Evolutionary conservation across 2,797 vertebrate genomes (phyloP).

Genomic region (Tragopan temminckii): DNA sequence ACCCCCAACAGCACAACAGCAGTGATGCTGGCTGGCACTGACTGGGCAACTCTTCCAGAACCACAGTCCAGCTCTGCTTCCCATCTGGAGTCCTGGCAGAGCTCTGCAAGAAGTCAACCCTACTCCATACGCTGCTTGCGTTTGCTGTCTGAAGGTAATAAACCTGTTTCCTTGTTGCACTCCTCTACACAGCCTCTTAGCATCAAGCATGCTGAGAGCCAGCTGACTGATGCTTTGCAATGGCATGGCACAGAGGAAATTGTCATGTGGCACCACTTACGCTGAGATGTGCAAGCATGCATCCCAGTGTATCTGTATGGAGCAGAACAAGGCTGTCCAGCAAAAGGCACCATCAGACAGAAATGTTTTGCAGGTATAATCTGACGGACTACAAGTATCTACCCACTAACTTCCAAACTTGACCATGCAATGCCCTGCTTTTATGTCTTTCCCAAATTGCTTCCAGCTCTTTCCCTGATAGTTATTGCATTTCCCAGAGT

Average conservation of each 20-base stretch:
- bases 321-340: neutral
- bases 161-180: neutral
- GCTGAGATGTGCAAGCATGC: neutral
- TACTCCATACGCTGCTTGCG: neutral
- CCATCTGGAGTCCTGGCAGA: neutral
- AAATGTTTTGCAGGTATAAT: neutral
- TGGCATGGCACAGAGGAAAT: fast-evolving
- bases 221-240: neutral
- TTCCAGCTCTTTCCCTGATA: slow-evolving; percentile 9
- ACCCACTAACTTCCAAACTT: slow-evolving; percentile 8
- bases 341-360: neutral
- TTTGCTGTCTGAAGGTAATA: neutral
- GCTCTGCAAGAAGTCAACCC: neutral
- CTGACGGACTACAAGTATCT: neutral
- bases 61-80: slow-evolving; percentile 5
- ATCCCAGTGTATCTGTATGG: neutral
- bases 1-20: neutral
- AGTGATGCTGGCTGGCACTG: slow-evolving; percentile 13
- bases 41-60: slow-evolving; percentile 43
- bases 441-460: slow-evolving; percentile 3
- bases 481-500: slow-evolving; percentile 21
- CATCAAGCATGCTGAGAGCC: neutral
- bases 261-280: neutral
- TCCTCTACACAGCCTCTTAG: neutral
- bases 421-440: neutral